Conservation (phyloP, 2,113 vertebrate genomes). For the Pterocles orientalis region DNA sequence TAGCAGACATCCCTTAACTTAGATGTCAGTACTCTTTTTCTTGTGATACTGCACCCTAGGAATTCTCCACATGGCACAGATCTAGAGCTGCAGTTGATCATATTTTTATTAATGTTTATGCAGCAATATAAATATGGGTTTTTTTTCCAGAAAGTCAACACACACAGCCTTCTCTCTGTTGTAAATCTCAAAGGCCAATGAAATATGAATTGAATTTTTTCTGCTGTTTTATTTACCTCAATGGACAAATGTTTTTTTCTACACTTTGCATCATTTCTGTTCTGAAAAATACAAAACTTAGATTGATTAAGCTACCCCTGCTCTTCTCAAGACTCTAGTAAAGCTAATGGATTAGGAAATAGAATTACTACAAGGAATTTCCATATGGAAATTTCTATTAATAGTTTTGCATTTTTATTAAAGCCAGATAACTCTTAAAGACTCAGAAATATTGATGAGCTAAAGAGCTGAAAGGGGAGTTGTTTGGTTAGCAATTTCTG, state of each 20-base stretch:
- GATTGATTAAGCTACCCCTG: background rate
- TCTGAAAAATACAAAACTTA: background rate
- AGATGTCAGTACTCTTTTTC: background rate
- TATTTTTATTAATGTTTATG: background rate
- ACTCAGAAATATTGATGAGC: background rate
- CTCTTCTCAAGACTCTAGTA: background rate
- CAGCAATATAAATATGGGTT: background rate
- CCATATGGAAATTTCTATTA: background rate
- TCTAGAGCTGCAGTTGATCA: background rate
- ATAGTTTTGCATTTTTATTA: background rate
- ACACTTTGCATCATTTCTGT: background rate
- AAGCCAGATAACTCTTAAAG: background rate
- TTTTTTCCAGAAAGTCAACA: background rate
- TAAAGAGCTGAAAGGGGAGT: background rate
- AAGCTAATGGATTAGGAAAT: background rate
- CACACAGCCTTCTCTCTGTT: background rate
- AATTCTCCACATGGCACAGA: background rate
- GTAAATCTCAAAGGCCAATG: background rate
- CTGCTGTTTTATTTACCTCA: background rate
- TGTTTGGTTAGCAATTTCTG: background rate
- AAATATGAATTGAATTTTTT: background rate
- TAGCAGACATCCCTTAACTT: background rate
- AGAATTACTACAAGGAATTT: background rate
- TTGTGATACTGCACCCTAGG: background rate
- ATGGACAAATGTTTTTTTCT: background rate